phyloP scores from a whole-genome alignment of 2,888 invertebrate species.

The Megastigmus dorsalis region DNA sequence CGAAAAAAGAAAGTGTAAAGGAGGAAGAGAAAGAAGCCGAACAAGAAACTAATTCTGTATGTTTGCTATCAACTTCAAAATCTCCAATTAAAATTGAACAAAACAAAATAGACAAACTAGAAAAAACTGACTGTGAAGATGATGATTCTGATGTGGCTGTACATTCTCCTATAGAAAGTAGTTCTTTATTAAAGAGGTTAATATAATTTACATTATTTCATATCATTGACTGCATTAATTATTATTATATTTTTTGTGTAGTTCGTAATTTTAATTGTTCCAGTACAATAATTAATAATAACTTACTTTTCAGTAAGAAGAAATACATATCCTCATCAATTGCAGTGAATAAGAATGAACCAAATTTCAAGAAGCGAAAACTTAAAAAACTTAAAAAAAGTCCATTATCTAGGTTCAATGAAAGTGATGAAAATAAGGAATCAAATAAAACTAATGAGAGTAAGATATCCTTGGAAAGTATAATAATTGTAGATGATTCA shows the following conservation, averaged over 20 bases:
- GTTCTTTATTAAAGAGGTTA: background rate
- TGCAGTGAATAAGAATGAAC: background rate
- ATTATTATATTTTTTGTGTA: no score
- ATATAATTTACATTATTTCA: background rate
- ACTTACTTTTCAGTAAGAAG: conserved; percentile 15
- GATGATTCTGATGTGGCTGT: no score
- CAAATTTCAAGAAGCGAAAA: conserved; percentile 18
- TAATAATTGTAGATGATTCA: conserved; percentile 43
- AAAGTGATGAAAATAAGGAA: background rate
- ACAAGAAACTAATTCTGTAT: background rate
- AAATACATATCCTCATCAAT: no score
- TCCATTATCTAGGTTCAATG: conserved; percentile 31
- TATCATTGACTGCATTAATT: no score
- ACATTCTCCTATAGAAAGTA: background rate
- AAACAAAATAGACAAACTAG: no score
- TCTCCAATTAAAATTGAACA: no score
- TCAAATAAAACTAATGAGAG: background rate
- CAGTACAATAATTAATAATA: no score
- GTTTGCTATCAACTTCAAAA: background rate
- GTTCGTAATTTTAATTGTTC: no score
- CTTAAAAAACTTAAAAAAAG: conserved; percentile 37
- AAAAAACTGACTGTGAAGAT: no score
- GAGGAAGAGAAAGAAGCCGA: background rate
- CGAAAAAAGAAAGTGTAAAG: background rate
- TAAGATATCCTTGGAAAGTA: conserved; percentile 17